Evolutionary conservation across 2,888 invertebrate genomes (phyloP).

Genomic region (Molanna angustata): DNA sequence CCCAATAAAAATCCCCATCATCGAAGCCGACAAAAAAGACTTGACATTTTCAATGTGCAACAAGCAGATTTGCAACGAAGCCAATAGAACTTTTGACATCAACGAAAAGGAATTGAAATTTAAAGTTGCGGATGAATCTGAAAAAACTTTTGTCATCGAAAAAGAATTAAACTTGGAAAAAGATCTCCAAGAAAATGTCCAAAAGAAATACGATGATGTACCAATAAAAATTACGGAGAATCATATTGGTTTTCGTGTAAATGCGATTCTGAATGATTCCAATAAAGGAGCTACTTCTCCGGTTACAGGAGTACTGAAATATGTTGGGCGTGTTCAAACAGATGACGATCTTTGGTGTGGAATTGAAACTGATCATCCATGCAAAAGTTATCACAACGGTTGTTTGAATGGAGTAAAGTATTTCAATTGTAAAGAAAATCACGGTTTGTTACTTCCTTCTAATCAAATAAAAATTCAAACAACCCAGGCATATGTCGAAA

Average conservation of each 20-base stretch:
- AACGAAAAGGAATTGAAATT: constrained; percentile 19
- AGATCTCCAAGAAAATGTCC: background rate
- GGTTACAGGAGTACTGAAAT: constrained; percentile 53
- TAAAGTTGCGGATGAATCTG: constrained; percentile 15
- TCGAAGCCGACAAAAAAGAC: background rate
- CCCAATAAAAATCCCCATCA: background rate
- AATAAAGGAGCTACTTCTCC: constrained; percentile 35
- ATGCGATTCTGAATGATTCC: constrained; percentile 12
- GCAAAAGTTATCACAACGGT: constrained; percentile 61
- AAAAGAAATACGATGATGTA: constrained; percentile 9
- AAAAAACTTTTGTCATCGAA: constrained; percentile 18
- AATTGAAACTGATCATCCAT: constrained; percentile 55
- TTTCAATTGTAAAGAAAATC: constrained; percentile 56
- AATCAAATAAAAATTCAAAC: constrained; percentile 47
- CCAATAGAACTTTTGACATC: constrained; percentile 17
- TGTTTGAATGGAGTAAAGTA: constrained; percentile 59
- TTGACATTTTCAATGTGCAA: constrained; percentile 12
- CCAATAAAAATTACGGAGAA: too few relatives aligned
- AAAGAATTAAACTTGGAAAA: constrained; percentile 13
- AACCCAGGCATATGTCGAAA: constrained; percentile 12
- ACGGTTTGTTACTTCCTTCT: constrained; percentile 63
- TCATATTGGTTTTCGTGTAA: constrained; percentile 21
- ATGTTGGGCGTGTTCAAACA: constrained; percentile 54
- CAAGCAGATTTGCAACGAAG: constrained; percentile 7
- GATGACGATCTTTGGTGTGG: constrained; percentile 62